A percentile compares a stretch with the other conserved stretches of the same genome.
Conservation (phyloP, 2,888 invertebrate species). For the Hydroisotoma schaefferi region DNA sequence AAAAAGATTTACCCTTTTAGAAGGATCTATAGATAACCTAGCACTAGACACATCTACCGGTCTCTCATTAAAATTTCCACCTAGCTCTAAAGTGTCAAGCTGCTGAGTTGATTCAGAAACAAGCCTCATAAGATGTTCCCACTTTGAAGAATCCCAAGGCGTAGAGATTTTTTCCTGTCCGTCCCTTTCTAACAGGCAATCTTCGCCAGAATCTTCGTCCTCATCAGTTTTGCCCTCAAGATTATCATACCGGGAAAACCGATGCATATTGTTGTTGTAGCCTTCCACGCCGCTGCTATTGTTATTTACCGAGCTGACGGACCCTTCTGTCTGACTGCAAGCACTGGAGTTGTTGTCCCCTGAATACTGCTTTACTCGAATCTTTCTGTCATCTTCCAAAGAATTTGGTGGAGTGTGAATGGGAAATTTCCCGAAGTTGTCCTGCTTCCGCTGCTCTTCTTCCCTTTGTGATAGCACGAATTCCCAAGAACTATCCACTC, state of each 20-base stretch:
- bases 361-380: conserved; percentile 25
- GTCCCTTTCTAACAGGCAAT: conserved; percentile 20
- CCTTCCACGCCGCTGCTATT: conserved; percentile 36
- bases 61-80: conserved; percentile 22
- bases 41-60: conserved; percentile 16
- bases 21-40: not conserved
- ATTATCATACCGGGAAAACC: conserved; percentile 49
- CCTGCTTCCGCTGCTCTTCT: conserved; percentile 30
- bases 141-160: conserved; percentile 63
- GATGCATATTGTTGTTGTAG: conserved; percentile 31
- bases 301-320: conserved; percentile 36
- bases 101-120: conserved; percentile 48
- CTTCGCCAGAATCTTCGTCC: conserved; percentile 34
- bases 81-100: conserved; percentile 43
- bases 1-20: not conserved
- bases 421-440: conserved; percentile 41
- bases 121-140: conserved; percentile 39
- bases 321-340: conserved; percentile 38
- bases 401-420: conserved; percentile 40
- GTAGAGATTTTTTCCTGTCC: conserved; percentile 63
- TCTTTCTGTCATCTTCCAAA: conserved; percentile 20
- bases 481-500: conserved; percentile 46
- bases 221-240: conserved; percentile 42
- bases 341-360: conserved; percentile 30
- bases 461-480: conserved; percentile 44